Percentiles rank a stretch among this genome's conserved stretches.
These are phyloP conservation scores for Loris lydekkerianus DNA, from an alignment of 2,797 vertebrate genomes.

Conservation along the genomic window DNA sequence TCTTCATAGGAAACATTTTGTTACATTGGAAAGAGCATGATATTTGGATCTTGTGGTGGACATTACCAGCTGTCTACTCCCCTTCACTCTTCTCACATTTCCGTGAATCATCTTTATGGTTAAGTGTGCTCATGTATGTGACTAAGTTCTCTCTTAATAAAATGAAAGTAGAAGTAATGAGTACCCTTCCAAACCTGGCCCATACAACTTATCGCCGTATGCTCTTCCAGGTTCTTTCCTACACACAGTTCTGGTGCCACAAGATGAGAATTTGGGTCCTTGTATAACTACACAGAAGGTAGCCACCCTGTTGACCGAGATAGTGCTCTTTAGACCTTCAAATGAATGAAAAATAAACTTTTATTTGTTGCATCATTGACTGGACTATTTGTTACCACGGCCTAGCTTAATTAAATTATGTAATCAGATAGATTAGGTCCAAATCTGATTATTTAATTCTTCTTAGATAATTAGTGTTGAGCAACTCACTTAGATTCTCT, in stretches of 20 bases:
- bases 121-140: background rate
- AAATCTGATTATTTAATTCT: conserved; percentile 40
- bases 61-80: background rate
- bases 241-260: background rate
- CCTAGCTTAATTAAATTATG: background rate
- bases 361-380: background rate
- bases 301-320: background rate
- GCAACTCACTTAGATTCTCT: background rate
- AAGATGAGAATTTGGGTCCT: background rate
- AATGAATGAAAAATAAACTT: background rate
- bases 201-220: background rate
- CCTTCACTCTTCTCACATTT: background rate
- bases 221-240: background rate
- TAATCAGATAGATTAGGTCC: background rate
- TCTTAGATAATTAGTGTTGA: background rate
- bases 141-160: background rate
- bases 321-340: background rate
- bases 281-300: background rate
- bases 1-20: background rate
- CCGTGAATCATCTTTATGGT: background rate
- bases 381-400: background rate
- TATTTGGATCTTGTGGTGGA: background rate
- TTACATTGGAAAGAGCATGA: background rate
- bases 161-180: background rate
- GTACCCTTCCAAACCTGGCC: background rate